Evolutionary conservation across 53 echinoderm and acorn worm genomes (phyloP).

Genomic region (Paelopatides confundens): DNA sequence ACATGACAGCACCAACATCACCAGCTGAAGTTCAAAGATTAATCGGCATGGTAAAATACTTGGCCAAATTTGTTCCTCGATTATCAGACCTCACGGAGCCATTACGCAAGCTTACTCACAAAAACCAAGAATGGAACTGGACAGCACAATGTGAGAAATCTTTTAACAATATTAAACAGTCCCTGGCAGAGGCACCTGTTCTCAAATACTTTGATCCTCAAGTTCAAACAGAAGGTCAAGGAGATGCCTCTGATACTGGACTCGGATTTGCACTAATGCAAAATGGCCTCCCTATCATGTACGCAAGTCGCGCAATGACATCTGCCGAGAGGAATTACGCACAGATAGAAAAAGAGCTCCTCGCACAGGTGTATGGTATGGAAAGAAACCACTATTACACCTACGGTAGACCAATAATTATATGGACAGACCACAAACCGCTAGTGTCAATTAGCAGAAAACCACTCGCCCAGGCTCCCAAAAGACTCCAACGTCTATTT

Average conservation of each 20-base stretch:
- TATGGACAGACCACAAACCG: constrained; percentile 76
- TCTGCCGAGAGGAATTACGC: constrained; percentile 62
- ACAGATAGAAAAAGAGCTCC: constrained; percentile 64
- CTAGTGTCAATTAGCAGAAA: constrained; percentile 58
- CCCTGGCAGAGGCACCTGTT: constrained; percentile 55
- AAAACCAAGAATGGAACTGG: constrained; percentile 47
- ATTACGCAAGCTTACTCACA: constrained; percentile 42
- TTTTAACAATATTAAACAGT: constrained; percentile 46
- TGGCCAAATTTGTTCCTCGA: constrained; percentile 70
- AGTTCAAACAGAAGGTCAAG: constrained; percentile 56
- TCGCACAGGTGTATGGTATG: constrained; percentile 64
- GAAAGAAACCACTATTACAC: constrained; percentile 69
- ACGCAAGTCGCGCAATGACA: constrained; percentile 64
- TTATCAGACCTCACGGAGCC: constrained; percentile 54
- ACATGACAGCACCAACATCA: constrained; percentile 57
- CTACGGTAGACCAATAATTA: constrained; percentile 50
- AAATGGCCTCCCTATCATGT: constrained; percentile 58
- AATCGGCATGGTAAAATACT: constrained; percentile 69
- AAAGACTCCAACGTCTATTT: constrained; percentile 66
- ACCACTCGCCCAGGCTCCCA: constrained; percentile 64
- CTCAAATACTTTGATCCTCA: constrained; percentile 65
- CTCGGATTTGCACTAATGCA: constrained; percentile 68
- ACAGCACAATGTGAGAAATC: constrained; percentile 41
- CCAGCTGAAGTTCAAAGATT: constrained; percentile 63
- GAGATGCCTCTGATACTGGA: constrained; percentile 66